Conservation (phyloP, 1,140 invertebrate genomes). For the Stenopsyche tienmushanensis region DNA sequence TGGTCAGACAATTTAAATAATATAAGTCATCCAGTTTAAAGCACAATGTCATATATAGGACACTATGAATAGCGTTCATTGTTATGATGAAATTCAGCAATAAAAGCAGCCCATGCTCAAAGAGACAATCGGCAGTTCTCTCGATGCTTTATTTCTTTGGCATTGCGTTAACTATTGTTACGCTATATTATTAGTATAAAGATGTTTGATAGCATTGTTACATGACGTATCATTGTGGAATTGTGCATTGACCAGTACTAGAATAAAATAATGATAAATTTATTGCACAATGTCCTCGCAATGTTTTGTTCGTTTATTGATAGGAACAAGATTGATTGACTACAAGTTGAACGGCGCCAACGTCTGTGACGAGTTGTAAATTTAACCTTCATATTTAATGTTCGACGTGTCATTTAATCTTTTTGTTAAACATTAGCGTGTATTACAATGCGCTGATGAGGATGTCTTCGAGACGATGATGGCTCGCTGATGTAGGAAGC, state of each 20-base stretch:
- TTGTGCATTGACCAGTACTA: slow-evolving; percentile 1
- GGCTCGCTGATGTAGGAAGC: background rate
- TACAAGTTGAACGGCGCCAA: slow-evolving; percentile 15
- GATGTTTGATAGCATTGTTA: slow-evolving; percentile 27
- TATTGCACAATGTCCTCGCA: slow-evolving; percentile 7
- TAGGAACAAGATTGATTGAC: slow-evolving; percentile 16
- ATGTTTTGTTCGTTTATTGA: background rate
- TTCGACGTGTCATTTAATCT: background rate
- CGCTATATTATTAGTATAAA: too few relatives aligned
- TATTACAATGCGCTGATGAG: too few relatives aligned
- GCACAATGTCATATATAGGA: too few relatives aligned
- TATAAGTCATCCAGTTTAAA: too few relatives aligned
- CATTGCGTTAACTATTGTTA: too few relatives aligned
- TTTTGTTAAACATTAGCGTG: too few relatives aligned
- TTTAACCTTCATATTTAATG: slow-evolving; percentile 11
- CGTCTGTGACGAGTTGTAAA: slow-evolving; percentile 7
- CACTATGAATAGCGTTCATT: too few relatives aligned
- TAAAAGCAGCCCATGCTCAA: too few relatives aligned
- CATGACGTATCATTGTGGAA: slow-evolving; percentile 23
- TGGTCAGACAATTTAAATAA: too few relatives aligned
- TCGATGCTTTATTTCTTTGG: too few relatives aligned
- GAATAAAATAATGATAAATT: slow-evolving; percentile 15
- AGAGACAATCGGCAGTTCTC: too few relatives aligned
- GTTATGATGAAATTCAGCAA: too few relatives aligned
- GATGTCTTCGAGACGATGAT: background rate